Conservation (phyloP, 2,888 invertebrate species). For the Drosophila anomalata region DNA sequence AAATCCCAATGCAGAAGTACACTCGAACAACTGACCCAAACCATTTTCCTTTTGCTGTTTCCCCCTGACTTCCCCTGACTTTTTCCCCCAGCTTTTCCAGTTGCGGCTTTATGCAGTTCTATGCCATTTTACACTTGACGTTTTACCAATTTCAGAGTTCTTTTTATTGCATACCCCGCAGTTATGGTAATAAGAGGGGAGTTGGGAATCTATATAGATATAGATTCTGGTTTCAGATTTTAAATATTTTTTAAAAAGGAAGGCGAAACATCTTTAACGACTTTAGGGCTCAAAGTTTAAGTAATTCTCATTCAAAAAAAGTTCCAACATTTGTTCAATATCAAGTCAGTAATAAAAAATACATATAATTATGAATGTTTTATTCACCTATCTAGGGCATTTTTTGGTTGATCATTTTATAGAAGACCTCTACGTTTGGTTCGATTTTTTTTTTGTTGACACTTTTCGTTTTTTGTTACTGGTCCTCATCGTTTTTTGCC, state of each 20-base stretch:
- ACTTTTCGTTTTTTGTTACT: conserved; percentile 24
- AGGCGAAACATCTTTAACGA: no score
- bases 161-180: conserved; percentile 41
- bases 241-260: no score
- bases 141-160: conserved; percentile 70
- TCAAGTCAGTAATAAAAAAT: not conserved
- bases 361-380: not conserved
- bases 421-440: conserved; percentile 2
- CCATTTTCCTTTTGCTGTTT: conserved; percentile 3
- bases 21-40: conserved; percentile 36
- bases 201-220: not conserved
- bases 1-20: conserved; percentile 56
- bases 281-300: no score
- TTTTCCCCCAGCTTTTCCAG: conserved; percentile 9
- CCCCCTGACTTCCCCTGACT: not conserved
- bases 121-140: conserved; percentile 73
- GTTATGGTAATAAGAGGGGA: not conserved
- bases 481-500: conserved; percentile 27
- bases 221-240: no score
- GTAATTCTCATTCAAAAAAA: no score
- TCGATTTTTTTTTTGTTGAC: conserved; percentile 39
- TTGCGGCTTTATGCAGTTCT: conserved; percentile 68
- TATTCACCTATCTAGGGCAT: conserved; percentile 4
- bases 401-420: not conserved
- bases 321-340: not conserved